Conservation (phyloP, 2,797 vertebrate species). For the Rhinatrema bivittatum region DNA sequence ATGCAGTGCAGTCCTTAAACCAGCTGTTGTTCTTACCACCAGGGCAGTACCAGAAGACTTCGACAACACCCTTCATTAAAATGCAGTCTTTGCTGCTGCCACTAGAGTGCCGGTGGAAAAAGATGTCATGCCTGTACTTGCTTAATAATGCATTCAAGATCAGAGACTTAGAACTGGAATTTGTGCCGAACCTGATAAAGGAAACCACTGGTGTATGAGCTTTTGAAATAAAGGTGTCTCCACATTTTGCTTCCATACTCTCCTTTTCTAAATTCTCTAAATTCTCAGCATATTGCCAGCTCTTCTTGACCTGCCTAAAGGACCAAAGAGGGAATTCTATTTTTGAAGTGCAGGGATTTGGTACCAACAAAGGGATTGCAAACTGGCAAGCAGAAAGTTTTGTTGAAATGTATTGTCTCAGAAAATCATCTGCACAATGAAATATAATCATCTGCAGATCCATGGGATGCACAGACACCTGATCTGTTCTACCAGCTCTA, state of each 20-base stretch:
- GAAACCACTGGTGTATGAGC: conserved; percentile 50
- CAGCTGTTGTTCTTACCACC: conserved; percentile 36
- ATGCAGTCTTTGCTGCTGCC: conserved; percentile 31
- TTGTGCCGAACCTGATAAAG: conserved; percentile 53
- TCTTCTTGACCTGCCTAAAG: conserved; percentile 35
- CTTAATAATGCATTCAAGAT: conserved; percentile 41
- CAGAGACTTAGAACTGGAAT: conserved; percentile 48
- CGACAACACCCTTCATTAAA: conserved; percentile 56
- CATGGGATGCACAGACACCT: conserved; percentile 43
- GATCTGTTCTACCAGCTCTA: rapidly evolving
- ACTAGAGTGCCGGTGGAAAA: conserved; percentile 39
- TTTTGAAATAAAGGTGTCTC: conserved; percentile 38
- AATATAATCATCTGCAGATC: conserved; percentile 63
- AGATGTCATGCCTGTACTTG: conserved; percentile 34
- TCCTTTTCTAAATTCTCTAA: background rate
- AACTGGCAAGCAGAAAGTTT: conserved; percentile 62
- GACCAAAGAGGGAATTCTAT: conserved; percentile 57
- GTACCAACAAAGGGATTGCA: conserved; percentile 61
- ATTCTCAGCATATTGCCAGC: conserved; percentile 7
- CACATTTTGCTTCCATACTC: conserved; percentile 15
- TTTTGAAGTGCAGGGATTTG: conserved; percentile 29
- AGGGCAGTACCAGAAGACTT: conserved; percentile 70
- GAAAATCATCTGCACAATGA: conserved; percentile 54
- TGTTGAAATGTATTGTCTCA: conserved; percentile 47
- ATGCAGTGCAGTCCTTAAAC: conserved; percentile 38